These are phyloP conservation scores for Hydra vulgaris DNA, from an alignment of 30 jellyfish, hydroid and myxozoan species.

Conservation along the genomic window DNA sequence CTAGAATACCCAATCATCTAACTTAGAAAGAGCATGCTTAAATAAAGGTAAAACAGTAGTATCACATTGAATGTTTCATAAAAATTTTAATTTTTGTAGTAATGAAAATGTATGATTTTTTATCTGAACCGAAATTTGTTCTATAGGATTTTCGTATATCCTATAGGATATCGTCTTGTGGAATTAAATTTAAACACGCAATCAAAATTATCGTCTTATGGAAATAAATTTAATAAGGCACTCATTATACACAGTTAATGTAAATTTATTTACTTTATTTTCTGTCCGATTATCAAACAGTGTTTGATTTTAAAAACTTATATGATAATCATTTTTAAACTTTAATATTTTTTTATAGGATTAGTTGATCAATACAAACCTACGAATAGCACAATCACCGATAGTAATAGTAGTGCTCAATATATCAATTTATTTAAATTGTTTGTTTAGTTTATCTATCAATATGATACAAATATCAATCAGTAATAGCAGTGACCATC, in stretches of 20 bases:
- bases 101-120: neutral
- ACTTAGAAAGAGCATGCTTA: neutral
- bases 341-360: neutral
- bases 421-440: neutral
- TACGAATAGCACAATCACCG: neutral
- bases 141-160: neutral
- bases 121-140: neutral
- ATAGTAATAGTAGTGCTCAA: neutral
- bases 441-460: neutral
- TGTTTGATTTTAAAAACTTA: neutral
- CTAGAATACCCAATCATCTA: neutral
- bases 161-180: neutral
- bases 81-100: neutral
- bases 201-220: neutral
- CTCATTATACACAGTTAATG: neutral
- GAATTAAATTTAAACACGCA: neutral
- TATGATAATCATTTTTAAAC: neutral
- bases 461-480: neutral
- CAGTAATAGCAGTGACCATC: neutral
- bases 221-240: neutral
- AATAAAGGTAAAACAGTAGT: neutral
- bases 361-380: neutral
- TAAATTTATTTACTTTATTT: too few species aligned
- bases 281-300: neutral
- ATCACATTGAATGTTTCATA: neutral